Base-by-base conservation (phyloP, 2,113 vertebrate species). In the Amazona vittata region DNA sequence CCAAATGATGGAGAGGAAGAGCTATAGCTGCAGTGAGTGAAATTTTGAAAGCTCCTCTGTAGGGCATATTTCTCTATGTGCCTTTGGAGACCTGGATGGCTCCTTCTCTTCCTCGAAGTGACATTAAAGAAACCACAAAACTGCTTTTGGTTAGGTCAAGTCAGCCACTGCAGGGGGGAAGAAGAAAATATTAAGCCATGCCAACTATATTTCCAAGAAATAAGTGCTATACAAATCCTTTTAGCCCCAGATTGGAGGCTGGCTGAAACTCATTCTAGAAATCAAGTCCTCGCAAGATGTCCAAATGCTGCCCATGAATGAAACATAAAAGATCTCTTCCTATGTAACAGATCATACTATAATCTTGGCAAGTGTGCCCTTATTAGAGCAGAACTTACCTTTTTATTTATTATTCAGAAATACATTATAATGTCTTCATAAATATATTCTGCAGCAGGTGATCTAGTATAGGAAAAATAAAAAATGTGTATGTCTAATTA, bases 331-430 rank as follows among this genome's bases (percentile, higher is more conserved):
- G 49, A 63, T 59, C 24, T n/a, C 55, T 17, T 53, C 43, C 46
- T 29, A 0, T 31, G 43, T 83, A 95, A 69, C 25, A 75, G 60
- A 53, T 52, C 55, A 50, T 2, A 4, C 16, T n/a, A 25, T 75
- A 86, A 89, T 71, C 50, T 73, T 90, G 80, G 68, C 59, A 93
- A 94, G 55, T 2, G 9, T 47, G 65, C 49, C 73, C 64, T 93
- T 94, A 80, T 80, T 83, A 95, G 33, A 94, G 52, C 26, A 96
- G 93, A 97, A 95, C 19, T 46, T 69, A 82, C 15, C 22, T 57
- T 41, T 55, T 83, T 31, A 89, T 81, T 89, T 89, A 92, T 96
- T 85, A 88, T 95, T 96, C n/a, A 78, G 65, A 60, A 83, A 74
- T 76, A 81, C 78, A 79, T 91, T 78, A 86, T 29, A 63, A 53